phyloP scores from a whole-genome alignment of 2,113 vertebrate species.

The Apteryx mantelli region DNA sequence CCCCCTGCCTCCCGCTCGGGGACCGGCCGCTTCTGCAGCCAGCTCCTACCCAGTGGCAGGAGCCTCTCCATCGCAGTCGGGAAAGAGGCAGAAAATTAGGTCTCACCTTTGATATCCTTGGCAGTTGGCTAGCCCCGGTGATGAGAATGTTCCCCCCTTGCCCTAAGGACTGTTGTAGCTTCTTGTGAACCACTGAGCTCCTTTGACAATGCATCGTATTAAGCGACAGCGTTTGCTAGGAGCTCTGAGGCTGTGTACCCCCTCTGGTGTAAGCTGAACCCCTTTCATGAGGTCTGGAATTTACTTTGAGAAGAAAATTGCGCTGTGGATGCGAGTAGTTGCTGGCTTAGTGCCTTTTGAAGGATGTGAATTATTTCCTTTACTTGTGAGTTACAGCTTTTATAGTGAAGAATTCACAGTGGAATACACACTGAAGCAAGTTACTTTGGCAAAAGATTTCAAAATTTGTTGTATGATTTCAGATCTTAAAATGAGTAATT shows the following conservation, averaged over 20 bases:
- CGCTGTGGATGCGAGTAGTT: not conserved
- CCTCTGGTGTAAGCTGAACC: slow-evolving; percentile 25
- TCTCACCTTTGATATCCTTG: not conserved
- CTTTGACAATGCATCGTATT: not conserved
- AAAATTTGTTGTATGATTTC: not conserved
- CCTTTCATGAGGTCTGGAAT: not conserved
- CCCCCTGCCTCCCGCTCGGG: rapidly evolving
- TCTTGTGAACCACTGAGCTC: not conserved
- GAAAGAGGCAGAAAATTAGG: not conserved
- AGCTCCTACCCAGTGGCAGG: not conserved
- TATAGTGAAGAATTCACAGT: not conserved
- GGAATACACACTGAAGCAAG: not conserved
- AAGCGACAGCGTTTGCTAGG: not conserved
- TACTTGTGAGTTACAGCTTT: slow-evolving; percentile 22
- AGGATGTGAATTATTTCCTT: not conserved
- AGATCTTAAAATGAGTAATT: not conserved
- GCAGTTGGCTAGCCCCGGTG: not conserved
- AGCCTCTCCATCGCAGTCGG: not conserved
- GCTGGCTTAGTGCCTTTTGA: not conserved
- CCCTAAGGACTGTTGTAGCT: not conserved
- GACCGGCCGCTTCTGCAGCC: not conserved
- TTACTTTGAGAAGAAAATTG: not conserved
- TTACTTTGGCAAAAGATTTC: not conserved
- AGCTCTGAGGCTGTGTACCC: not conserved
- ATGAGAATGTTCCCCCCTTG: not conserved